Evolutionary conservation across 2,797 vertebrate species (phyloP).

Genomic region (Rhyacichthys aspro): DNA sequence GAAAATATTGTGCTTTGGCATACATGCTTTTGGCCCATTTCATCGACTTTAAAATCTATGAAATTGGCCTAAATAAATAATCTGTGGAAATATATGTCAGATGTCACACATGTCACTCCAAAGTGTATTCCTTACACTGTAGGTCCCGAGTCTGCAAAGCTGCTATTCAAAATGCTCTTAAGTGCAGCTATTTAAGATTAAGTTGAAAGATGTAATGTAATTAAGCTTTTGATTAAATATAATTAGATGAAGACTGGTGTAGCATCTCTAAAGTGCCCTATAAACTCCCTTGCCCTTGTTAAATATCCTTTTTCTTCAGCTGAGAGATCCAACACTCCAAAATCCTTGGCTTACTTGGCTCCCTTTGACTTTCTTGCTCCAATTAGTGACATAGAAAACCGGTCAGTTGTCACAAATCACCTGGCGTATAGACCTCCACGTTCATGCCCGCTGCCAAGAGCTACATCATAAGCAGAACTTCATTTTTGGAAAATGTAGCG

Average conservation of each 20-base stretch:
- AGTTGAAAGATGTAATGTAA: too few species aligned
- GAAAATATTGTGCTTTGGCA: constrained; percentile 49
- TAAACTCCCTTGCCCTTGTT: too few species aligned
- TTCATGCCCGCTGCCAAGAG: constrained; percentile 34
- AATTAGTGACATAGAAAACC: constrained; percentile 5
- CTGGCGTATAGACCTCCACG: constrained; percentile 25
- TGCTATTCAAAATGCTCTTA: too few species aligned
- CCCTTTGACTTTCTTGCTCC: too few species aligned
- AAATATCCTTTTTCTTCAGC: too few species aligned
- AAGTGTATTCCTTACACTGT: constrained; percentile 29
- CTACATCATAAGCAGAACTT: constrained; percentile 35
- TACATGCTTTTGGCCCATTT: constrained; percentile 41
- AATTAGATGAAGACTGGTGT: too few species aligned
- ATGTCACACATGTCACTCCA: constrained; percentile 57
- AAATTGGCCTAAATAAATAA: constrained; percentile 71
- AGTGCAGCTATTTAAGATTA: too few species aligned
- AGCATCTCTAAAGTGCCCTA: too few species aligned
- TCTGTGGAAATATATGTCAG: constrained; percentile 63
- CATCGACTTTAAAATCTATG: constrained; percentile 61
- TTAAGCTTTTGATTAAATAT: too few species aligned
- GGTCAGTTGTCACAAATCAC: constrained; percentile 28
- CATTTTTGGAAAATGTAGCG: constrained; percentile 39
- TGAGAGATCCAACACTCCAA: too few species aligned
- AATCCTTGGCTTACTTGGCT: too few species aligned
- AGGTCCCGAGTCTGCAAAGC: constrained; percentile 19